A percentile compares a stretch with the other conserved stretches of the same genome.
phyloP scores from a whole-genome alignment of 2,888 invertebrate genomes.

The Epiperipatus broadwayi region DNA sequence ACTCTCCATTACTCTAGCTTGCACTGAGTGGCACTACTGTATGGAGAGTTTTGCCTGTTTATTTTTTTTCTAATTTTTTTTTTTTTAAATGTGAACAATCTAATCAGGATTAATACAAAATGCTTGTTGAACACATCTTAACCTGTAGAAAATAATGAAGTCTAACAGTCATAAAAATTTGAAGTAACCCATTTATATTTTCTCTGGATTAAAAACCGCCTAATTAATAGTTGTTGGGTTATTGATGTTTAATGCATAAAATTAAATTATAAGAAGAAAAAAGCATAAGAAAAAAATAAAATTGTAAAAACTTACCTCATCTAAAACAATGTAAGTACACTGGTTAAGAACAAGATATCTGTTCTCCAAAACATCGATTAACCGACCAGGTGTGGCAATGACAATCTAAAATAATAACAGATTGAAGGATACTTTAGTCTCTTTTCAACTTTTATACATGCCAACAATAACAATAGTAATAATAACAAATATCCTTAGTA shows the following conservation, averaged over 20 bases:
- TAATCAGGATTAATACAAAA: no score
- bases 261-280: constrained; percentile 1
- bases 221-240: neutral
- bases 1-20: no score
- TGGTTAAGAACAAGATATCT: constrained; percentile 86
- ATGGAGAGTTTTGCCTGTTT: no score
- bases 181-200: neutral
- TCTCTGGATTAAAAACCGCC: neutral
- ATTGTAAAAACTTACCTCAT: constrained; percentile 26
- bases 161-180: neutral
- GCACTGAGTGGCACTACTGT: no score
- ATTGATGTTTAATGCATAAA: constrained; percentile 9
- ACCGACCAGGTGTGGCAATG: constrained; percentile 96
- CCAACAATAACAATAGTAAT: neutral
- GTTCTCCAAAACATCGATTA: constrained; percentile 95
- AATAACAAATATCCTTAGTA: neutral
- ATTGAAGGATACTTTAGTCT: no score
- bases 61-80: no score
- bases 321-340: constrained; percentile 80
- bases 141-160: no score
- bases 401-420: constrained; percentile 61
- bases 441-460: neutral
- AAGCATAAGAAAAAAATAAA: neutral
- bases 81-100: no score
- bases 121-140: no score